These are phyloP conservation scores for Steinernema scapterisci DNA, from an alignment of 2,888 invertebrate genomes.

Conservation along the genomic window DNA sequence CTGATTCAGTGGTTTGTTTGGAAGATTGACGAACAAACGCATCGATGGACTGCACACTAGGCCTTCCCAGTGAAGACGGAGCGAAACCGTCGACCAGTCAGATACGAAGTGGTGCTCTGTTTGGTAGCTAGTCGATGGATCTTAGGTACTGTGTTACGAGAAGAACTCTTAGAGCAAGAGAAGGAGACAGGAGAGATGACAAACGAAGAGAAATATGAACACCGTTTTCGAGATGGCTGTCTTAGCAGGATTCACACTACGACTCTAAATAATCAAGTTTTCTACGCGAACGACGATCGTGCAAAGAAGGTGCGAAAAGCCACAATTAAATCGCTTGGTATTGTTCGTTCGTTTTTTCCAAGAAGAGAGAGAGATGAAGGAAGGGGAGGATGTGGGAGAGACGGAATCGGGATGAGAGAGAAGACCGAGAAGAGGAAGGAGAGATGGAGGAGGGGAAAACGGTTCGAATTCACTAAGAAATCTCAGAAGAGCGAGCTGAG, in stretches of 20 bases:
- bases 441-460: neutral
- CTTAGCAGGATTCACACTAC: slow-evolving; percentile 21
- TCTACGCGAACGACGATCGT: slow-evolving; percentile 14
- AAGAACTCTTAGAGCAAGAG: neutral
- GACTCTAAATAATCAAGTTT: slow-evolving; percentile 23
- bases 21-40: neutral
- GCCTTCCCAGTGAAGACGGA: too few species aligned
- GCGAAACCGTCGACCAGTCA: neutral
- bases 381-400: neutral
- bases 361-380: neutral
- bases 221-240: slow-evolving; percentile 29
- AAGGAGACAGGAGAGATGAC: neutral
- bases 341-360: slow-evolving; percentile 29
- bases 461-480: neutral
- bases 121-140: slow-evolving; percentile 1
- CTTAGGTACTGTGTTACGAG: neutral
- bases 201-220: slow-evolving; percentile 7
- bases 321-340: slow-evolving; percentile 8
- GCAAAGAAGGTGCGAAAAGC: neutral
- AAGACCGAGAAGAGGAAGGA: neutral
- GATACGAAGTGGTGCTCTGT: neutral
- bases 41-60: neutral
- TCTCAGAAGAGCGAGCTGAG: neutral
- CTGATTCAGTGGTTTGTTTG: neutral
- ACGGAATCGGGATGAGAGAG: neutral